Conservation (phyloP, 2,113 vertebrate species). For the Cyprinus carpio region DNA sequence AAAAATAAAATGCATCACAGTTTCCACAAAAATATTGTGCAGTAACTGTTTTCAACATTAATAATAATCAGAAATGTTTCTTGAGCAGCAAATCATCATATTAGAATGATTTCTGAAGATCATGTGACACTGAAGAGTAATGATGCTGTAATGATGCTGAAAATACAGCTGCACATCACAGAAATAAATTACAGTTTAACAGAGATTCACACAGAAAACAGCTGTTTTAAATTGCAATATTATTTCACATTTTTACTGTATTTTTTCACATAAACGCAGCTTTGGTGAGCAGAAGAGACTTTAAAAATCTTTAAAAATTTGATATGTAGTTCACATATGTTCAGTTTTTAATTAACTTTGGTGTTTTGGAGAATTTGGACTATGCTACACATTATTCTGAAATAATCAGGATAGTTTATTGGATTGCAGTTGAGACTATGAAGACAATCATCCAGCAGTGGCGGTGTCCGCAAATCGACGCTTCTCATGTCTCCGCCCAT, state of each 20-base stretch:
- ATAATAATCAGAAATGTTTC: neutral
- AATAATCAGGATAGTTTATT: neutral
- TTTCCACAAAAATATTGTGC: neutral
- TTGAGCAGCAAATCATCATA: neutral
- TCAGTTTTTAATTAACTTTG: neutral
- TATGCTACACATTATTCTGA: too few species aligned
- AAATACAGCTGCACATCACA: too few species aligned
- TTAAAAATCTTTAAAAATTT: neutral
- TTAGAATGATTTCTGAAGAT: neutral
- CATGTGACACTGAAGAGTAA: neutral
- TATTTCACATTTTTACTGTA: neutral
- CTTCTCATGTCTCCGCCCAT: neutral
- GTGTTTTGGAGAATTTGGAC: neutral
- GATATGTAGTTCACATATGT: too few species aligned
- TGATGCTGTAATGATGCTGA: neutral
- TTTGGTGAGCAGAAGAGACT: neutral
- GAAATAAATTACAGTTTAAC: too few species aligned
- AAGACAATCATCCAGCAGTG: neutral
- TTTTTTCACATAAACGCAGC: neutral
- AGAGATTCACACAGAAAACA: too few species aligned
- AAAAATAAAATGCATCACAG: too few species aligned
- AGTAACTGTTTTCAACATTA: neutral
- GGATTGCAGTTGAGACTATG: neutral
- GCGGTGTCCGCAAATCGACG: neutral
- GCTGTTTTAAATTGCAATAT: neutral